Evolutionary conservation across 2,797 vertebrate species (phyloP), one percentile per base, ranked within the genome.

Genomic region (Melanotaenia pygmaea): DNA sequence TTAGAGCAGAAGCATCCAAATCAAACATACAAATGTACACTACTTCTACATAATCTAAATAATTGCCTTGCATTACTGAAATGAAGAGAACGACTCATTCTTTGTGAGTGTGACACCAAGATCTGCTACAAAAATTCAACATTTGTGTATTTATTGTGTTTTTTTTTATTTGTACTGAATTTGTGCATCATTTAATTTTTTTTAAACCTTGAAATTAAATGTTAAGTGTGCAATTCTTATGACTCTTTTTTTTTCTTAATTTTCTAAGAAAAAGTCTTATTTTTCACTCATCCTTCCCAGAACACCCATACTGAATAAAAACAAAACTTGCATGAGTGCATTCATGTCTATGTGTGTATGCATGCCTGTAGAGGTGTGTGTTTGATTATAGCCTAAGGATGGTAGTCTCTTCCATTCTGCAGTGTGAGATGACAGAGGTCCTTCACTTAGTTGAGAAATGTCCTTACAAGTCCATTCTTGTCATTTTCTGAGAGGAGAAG

Each of bases 401-500:
- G 64, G 78, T 51, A 85, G 80, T 83, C 77, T 87, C 77, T 43
- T 72, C 76, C 32, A 34, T 61, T 82, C 70, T n/a, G 20, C 60
- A 73, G 68, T 64, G 70, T 80, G 80, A 90, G 86, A 92, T 92
- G 91, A 92, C 90, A 91, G 91, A 89, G 82, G 93, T 90, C 91
- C 79, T 88, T 88, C 77, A 75, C 81, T 83, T 47, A 32, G 77
- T 79, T 85, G 83, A 89, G 76, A 90, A 89, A 92, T 87, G 85
- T 83, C 85, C 85, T 81, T 71, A 67, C 91, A 91, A 90, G 93
- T 83, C 89, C 85, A 87, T 89, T 93, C 92, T 90, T 93, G 91
- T 90, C 82, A 90, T 89, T 85, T 89, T 89, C 56, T 56, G 24
- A 32, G 59, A 74, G 74, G 77, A 67, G 50, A 72, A 85, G 77